Conservation (phyloP, 2,888 invertebrate genomes). For the Drosophila conformis region DNA sequence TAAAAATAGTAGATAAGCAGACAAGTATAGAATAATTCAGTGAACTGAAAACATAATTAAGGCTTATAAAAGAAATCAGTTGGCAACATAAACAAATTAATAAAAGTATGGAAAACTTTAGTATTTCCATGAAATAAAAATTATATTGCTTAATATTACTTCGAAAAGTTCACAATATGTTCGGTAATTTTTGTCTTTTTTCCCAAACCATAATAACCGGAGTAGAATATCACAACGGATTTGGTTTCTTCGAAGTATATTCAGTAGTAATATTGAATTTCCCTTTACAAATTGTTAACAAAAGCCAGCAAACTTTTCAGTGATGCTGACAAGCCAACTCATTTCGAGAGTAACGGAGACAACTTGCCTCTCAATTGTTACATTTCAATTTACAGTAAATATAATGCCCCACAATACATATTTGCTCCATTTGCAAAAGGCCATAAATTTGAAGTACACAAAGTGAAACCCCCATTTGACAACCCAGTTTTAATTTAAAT, state of each 20-base stretch:
- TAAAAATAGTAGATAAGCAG: neutral
- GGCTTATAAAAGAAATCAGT: neutral
- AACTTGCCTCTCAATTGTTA: neutral
- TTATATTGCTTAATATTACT: too few species aligned
- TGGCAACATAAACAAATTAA: neutral
- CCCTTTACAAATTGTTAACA: neutral
- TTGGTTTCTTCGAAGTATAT: neutral
- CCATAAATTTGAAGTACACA: conserved; percentile 11
- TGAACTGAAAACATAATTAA: neutral
- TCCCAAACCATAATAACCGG: neutral
- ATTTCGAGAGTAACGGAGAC: neutral
- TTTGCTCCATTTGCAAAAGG: neutral
- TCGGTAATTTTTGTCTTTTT: neutral
- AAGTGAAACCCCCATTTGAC: neutral
- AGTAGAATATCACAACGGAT: neutral
- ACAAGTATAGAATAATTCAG: neutral
- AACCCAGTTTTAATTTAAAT: neutral
- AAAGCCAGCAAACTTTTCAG: neutral
- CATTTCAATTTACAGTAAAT: conserved; percentile 5
- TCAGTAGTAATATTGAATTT: neutral
- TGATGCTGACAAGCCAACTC: conserved; percentile 1
- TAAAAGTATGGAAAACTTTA: neutral
- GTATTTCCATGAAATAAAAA: neutral
- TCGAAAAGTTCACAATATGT: neutral
- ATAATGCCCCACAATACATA: neutral